Evolutionary conservation across 2,797 vertebrate species (phyloP).

Genomic region (Platalea minor): DNA sequence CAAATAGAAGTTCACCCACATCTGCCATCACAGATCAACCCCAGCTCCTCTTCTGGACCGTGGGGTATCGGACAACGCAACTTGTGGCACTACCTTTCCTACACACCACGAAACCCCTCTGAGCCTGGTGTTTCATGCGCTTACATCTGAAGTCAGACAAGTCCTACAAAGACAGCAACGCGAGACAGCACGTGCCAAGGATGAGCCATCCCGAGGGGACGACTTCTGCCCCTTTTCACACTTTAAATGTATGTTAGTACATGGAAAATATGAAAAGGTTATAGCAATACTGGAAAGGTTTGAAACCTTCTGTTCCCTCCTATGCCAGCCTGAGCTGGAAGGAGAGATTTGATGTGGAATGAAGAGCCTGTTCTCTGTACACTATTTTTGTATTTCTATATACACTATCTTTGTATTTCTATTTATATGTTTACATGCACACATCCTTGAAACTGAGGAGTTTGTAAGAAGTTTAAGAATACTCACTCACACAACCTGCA

Average conservation of each 20-base stretch:
- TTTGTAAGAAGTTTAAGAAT: not conserved
- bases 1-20: rapidly evolving
- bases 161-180: not conserved
- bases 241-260: not conserved
- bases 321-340: not conserved
- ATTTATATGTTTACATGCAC: not conserved
- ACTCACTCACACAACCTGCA: not conserved
- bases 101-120: not conserved
- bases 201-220: not conserved
- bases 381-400: too few species aligned
- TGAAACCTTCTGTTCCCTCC: not conserved
- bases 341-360: not conserved
- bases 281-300: not conserved
- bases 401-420: not conserved
- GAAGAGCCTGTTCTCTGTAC: not conserved
- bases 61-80: rapidly evolving
- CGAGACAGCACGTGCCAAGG: rapidly evolving
- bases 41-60: rapidly evolving
- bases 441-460: not conserved
- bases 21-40: not conserved
- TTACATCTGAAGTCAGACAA: not conserved
- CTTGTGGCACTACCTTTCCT: not conserved
- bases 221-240: not conserved
- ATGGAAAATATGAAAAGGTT: not conserved
- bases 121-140: rapidly evolving